These are phyloP conservation scores for Amblyopsis hoosieri DNA, from an alignment of 2,797 vertebrate genomes.

Conservation along the genomic window DNA sequence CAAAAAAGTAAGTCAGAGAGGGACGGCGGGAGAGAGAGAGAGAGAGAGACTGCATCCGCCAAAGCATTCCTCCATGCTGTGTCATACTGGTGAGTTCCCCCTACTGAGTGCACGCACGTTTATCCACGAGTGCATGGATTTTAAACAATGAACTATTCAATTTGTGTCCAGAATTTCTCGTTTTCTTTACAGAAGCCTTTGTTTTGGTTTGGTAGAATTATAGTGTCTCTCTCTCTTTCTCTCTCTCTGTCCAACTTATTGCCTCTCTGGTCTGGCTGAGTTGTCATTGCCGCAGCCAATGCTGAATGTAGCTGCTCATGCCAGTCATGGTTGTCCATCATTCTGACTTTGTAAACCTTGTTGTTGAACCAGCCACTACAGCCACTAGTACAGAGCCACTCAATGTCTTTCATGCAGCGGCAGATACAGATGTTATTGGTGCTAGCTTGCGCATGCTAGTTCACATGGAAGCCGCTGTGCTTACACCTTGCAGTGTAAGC, in stretches of 20 bases:
- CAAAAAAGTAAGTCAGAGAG: slow-evolving; percentile 36
- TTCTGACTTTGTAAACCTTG: slow-evolving; percentile 69
- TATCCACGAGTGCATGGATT: slow-evolving; percentile 44
- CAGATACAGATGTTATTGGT: slow-evolving; percentile 56
- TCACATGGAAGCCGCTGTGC: slow-evolving; percentile 48
- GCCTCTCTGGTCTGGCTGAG: slow-evolving; percentile 51
- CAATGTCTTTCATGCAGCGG: slow-evolving; percentile 48
- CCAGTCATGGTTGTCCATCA: slow-evolving; percentile 53
- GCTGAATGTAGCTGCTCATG: slow-evolving; percentile 39
- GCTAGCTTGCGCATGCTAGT: slow-evolving; percentile 51
- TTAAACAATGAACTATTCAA: no score
- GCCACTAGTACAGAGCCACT: slow-evolving; percentile 61
- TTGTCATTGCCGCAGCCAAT: slow-evolving; percentile 56
- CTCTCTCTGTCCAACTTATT: not conserved
- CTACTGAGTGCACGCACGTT: slow-evolving; percentile 46
- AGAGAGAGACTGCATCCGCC: slow-evolving; percentile 60
- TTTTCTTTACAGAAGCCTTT: slow-evolving; percentile 2
- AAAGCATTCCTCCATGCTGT: slow-evolving; percentile 48
- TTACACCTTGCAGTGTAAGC: slow-evolving; percentile 57
- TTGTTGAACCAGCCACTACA: slow-evolving; percentile 52
- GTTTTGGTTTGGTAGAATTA: slow-evolving; percentile 5
- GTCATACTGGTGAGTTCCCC: slow-evolving; percentile 75
- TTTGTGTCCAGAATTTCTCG: not conserved
- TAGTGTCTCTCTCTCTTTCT: not conserved
- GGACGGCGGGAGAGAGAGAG: slow-evolving; percentile 28